phyloP scores from a whole-genome alignment of 2,113 vertebrate genomes.

The Catharus fuscescens region DNA sequence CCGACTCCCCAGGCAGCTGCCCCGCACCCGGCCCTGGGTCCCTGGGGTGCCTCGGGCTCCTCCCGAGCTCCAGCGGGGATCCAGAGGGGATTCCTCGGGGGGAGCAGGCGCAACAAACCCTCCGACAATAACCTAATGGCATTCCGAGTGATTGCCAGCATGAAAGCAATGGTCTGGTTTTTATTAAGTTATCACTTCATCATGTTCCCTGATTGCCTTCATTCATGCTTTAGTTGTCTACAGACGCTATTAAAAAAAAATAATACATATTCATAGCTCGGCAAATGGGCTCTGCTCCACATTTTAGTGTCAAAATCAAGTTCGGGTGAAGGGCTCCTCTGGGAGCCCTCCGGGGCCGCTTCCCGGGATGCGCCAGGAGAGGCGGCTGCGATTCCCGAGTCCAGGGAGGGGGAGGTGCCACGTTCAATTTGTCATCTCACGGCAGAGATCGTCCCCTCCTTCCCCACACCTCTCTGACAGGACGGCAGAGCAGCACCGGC shows the following conservation, averaged over 20 bases:
- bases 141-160: not conserved
- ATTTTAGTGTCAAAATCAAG: slow-evolving; percentile 10
- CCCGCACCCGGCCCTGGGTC: not conserved
- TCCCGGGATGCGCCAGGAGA: not conserved
- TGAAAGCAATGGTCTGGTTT: not conserved
- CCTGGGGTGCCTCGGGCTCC: not conserved
- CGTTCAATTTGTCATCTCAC: not conserved
- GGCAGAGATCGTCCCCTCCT: not conserved
- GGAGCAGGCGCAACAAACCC: not conserved
- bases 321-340: not conserved
- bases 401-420: not conserved
- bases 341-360: not conserved
- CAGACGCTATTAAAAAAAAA: not conserved
- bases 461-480: not conserved
- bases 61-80: not conserved
- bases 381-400: fast-evolving
- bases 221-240: not conserved
- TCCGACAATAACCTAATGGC: not conserved
- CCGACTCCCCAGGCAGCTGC: not conserved
- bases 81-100: not conserved
- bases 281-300: not conserved
- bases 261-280: not conserved
- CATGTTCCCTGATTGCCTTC: not conserved
- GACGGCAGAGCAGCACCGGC: not conserved
- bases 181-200: slow-evolving; percentile 50